Base-by-base conservation (phyloP, 1,140 invertebrate species). In the Pseudomyrmex concolor region DNA sequence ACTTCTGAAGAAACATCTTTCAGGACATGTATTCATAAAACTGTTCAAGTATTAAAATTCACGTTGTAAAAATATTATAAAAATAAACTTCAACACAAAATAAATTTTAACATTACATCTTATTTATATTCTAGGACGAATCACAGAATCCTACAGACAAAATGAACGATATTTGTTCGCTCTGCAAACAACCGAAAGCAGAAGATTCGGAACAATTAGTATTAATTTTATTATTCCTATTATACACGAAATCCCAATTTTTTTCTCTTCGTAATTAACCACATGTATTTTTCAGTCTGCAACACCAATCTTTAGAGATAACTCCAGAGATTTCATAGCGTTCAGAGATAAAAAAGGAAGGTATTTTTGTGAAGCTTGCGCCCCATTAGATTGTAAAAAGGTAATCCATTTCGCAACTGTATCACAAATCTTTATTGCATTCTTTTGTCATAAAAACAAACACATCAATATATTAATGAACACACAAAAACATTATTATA, bases 361-460 rank as follows among this genome's bases (percentile, higher is more conserved):
- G 45, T n/a, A 84, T 9, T 86, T 77, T 1, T 89, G 88, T n/a
- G 59, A 84, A 19, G 63, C 34, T 15, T 89, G 88, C 63, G 74
- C 83, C 0, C 51, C 64, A 1, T 0, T 4, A 22, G 9, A 57
- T 1, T 57, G 50, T 55, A 55, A 22, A 68, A 67, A 45, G 43
- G 76, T 78, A 78, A 57, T 5, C 3, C 5, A 7, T 4, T 15
- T 0, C 2, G 17, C 43, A 13, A 10, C 22, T 10, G 1, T 7
- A 34, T 8, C 12, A 45, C 34, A 13, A 57, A 57, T 59, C 34
- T 34, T 34, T 34, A 34, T 34, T 34, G 34, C 34, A 34, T 34
- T 34, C 34, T 34, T 7, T 34, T 34, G 34, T 34, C 5, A 34
- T 34, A 34, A 34, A 34, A 34, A 34, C 34, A 34, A 5, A 34